Conservation (phyloP, 2,888 invertebrate genomes). For the Euplagia quadripunctaria region DNA sequence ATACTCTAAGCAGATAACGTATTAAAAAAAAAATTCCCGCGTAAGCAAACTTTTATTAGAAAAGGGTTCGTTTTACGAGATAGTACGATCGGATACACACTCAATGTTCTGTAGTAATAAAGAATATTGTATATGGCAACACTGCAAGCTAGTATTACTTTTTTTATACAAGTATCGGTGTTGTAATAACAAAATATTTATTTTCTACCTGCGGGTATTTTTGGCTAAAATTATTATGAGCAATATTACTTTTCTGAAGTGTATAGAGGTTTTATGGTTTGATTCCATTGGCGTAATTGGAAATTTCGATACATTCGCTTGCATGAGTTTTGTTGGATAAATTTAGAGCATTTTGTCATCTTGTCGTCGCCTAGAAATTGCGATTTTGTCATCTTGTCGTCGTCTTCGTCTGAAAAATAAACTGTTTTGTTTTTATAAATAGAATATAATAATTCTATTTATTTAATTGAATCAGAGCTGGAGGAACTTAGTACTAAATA, state of each 20-base stretch:
- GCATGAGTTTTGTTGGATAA: background rate
- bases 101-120: constrained; percentile 6
- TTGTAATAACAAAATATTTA: constrained; percentile 8
- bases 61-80: constrained; percentile 3
- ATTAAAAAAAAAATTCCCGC: background rate
- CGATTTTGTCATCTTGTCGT: background rate
- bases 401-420: too few relatives aligned
- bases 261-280: background rate
- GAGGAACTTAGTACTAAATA: too few relatives aligned
- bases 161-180: background rate
- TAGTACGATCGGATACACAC: constrained; percentile 2
- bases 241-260: background rate
- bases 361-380: background rate
- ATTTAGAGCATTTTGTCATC: background rate
- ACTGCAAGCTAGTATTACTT: constrained; percentile 2
- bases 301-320: background rate
- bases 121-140: constrained; percentile 2
- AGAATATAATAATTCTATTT: too few relatives aligned
- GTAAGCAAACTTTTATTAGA: background rate
- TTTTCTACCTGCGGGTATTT: background rate
- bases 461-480: too few relatives aligned
- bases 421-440: too few relatives aligned
- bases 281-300: background rate
- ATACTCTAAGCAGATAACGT: background rate
- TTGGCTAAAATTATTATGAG: background rate